Evolutionary conservation across 2,797 vertebrate genomes (phyloP).

Genomic region (Morelia viridis): DNA sequence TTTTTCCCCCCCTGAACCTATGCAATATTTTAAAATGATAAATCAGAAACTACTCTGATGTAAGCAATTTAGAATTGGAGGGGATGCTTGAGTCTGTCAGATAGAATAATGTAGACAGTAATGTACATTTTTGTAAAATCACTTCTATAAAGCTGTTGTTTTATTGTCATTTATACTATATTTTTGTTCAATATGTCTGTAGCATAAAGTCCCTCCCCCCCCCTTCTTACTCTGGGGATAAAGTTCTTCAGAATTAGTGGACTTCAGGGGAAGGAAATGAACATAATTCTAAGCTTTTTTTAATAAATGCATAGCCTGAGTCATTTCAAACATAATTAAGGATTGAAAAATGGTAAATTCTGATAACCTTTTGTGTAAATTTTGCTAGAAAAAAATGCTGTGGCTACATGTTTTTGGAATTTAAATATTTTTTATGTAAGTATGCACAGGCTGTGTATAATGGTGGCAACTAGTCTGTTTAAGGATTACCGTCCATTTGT

Average conservation of each 20-base stretch:
- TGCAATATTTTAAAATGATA: slow-evolving; percentile 49
- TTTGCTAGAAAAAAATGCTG: slow-evolving; percentile 18
- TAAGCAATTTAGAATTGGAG: slow-evolving; percentile 2
- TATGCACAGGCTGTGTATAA: background rate
- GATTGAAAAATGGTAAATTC: slow-evolving; percentile 23
- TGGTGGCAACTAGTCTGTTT: background rate
- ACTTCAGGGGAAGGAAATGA: slow-evolving; percentile 13
- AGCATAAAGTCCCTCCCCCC: slow-evolving; percentile 3
- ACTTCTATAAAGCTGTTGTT: background rate
- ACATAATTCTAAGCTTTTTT: slow-evolving; percentile 24
- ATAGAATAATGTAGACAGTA: slow-evolving; percentile 21
- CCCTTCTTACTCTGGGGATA: slow-evolving; percentile 31
- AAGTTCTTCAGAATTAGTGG: slow-evolving; percentile 39
- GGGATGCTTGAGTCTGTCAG: background rate
- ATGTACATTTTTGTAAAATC: slow-evolving; percentile 26
- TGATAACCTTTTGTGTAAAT: slow-evolving; percentile 16
- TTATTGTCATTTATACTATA: background rate
- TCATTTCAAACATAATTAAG: slow-evolving; percentile 23
- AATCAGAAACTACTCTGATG: slow-evolving; percentile 23
- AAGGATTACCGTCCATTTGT: background rate
- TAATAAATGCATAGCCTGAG: slow-evolving; percentile 30
- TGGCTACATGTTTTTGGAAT: background rate
- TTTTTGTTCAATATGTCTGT: slow-evolving; percentile 8
- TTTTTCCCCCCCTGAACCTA: slow-evolving; percentile 25
- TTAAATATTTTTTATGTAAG: background rate